Evolutionary conservation across 2,797 vertebrate genomes (phyloP), one percentile per base, ranked within the genome.

Genomic region (Halcyon badia): DNA sequence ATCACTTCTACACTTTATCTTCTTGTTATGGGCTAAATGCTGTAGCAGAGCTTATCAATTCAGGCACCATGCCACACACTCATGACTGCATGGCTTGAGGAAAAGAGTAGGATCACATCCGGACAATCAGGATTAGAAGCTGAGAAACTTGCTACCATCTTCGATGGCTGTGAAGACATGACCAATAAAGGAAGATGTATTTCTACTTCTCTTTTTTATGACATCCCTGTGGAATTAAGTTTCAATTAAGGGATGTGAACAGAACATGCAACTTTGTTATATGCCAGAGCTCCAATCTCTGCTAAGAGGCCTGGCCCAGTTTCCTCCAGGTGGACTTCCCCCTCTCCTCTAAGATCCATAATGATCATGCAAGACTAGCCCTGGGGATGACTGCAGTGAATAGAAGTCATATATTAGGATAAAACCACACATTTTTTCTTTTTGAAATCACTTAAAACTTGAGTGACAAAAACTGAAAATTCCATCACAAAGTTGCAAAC

Each of bases 381-480:
- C 77, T n/a, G 41, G 51, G 58, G 73, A 86, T 12, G 7, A n/a
- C 30, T 72, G 90, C 10, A 26, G 13, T 44, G 54, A 88, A 58
- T 37, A 76, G 6, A 89, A 94, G 37, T 33, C 2, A 60, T 66
- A 41, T n/a, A 84, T 69, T 62, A 79, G 35, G 62, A 88, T 76
- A 64, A 62, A 91, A 93, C 76, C 16, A 60, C 46, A 84, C 6
- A 44, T 90, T 94, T 93, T 95, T 95, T 86, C 52, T 71, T 76
- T 78, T 60, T 62, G 35, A 44, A 91, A 62, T 72, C 51, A 57
- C 54, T 95, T 89, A 51, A 69, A 81, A 83, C 16, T 46, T 78
- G 31, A 91, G 48, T 71, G 66, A 93, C 31, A 14, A 95, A 90
- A 96, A 79, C 26, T 48, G 80, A 90, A 94, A 88, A 90, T 72